Evolutionary conservation across 2,113 vertebrate species (phyloP).

Genomic region (Sturnira hondurensis): DNA sequence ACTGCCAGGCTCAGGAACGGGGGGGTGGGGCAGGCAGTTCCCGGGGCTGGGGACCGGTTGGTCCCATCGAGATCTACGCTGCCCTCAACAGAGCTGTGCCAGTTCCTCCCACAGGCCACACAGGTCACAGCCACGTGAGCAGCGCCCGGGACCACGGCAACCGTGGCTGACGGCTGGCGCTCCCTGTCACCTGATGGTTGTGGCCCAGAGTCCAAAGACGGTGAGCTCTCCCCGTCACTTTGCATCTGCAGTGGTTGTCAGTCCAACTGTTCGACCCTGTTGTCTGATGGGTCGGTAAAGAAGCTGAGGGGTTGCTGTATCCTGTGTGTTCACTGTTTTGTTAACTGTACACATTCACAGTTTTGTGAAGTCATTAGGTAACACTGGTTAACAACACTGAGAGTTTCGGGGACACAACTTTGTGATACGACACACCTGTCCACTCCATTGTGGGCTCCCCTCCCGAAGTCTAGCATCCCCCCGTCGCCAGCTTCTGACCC

Average conservation of each 20-base stretch:
- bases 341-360: background rate
- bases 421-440: too few species aligned
- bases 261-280: rapidly evolving
- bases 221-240: background rate
- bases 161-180: background rate
- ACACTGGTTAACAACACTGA: too few species aligned
- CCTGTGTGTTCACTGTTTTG: background rate
- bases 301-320: background rate
- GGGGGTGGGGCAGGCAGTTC: too few species aligned
- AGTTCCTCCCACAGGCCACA: background rate
- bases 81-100: background rate
- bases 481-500: too few species aligned
- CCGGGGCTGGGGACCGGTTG: background rate
- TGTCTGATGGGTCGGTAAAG: background rate
- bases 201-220: background rate
- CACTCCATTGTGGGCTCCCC: too few species aligned
- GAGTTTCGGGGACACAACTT: too few species aligned
- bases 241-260: background rate
- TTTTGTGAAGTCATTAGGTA: too few species aligned
- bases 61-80: background rate
- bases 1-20: background rate
- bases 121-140: background rate
- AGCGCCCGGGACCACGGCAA: too few species aligned
- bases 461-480: too few species aligned
- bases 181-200: background rate